phyloP scores from a whole-genome alignment of 2,888 invertebrate species.

The Parnassius apollo region DNA sequence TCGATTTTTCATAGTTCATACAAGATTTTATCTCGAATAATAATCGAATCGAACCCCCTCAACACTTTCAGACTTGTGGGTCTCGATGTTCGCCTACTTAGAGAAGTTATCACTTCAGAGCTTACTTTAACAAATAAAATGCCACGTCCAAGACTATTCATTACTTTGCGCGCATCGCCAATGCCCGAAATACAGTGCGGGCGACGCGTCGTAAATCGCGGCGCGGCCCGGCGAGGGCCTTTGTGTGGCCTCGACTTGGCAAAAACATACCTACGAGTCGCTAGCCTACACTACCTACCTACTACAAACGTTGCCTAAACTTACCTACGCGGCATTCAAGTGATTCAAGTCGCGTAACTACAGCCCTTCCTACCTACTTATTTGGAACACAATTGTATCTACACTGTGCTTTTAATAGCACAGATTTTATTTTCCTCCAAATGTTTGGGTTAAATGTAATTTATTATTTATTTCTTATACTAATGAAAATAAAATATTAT shows the following conservation, averaged over 20 bases:
- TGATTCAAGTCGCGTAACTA: constrained; percentile 6
- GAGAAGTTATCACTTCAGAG: too few relatives aligned
- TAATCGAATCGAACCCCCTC: too few relatives aligned
- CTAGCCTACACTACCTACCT: constrained; percentile 34
- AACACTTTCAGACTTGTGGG: too few relatives aligned
- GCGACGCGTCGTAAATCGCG: constrained; percentile 83
- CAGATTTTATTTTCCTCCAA: background rate
- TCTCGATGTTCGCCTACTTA: too few relatives aligned
- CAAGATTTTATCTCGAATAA: too few relatives aligned
- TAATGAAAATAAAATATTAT: too few relatives aligned
- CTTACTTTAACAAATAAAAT: constrained; percentile 28
- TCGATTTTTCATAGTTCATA: too few relatives aligned
- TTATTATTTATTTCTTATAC: too few relatives aligned
- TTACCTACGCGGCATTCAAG: constrained; percentile 15
- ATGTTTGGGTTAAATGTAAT: too few relatives aligned
- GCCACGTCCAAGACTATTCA: constrained; percentile 47
- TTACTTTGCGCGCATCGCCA: constrained; percentile 49
- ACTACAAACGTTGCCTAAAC: constrained; percentile 28
- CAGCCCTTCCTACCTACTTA: background rate
- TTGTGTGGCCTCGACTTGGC: constrained; percentile 65
- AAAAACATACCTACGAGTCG: constrained; percentile 51
- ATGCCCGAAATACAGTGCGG: constrained; percentile 79
- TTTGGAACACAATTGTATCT: too few relatives aligned
- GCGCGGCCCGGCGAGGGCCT: constrained; percentile 73
- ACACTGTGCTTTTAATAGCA: background rate